These are phyloP conservation scores for Phataginus tricuspis DNA, from an alignment of 2,797 vertebrate species.

Conservation along the genomic window DNA sequence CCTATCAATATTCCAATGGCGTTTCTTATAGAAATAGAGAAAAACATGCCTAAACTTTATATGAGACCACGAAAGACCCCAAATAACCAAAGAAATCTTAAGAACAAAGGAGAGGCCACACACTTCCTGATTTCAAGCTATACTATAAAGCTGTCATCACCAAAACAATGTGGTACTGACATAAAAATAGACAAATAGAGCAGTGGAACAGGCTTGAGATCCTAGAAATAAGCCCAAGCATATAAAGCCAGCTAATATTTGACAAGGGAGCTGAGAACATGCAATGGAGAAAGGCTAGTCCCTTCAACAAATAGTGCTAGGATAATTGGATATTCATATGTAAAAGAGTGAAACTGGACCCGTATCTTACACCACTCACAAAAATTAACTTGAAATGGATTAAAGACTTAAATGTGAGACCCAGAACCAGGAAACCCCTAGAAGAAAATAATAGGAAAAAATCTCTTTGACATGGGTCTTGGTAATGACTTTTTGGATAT, in stretches of 20 bases:
- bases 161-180: not conserved
- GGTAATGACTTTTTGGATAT: not conserved
- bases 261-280: not conserved
- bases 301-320: not conserved
- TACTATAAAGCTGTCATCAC: not conserved
- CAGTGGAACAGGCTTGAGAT: not conserved
- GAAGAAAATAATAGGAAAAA: not conserved
- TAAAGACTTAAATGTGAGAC: not conserved
- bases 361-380: not conserved
- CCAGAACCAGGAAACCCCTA: not conserved
- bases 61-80: not conserved
- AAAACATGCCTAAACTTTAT: not conserved
- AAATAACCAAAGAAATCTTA: not conserved
- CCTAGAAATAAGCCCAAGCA: not conserved
- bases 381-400: not conserved
- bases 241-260: not conserved
- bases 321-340: not conserved
- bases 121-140: not conserved
- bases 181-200: not conserved
- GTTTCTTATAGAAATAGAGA: not conserved
- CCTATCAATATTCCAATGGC: not conserved
- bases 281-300: not conserved
- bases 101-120: not conserved
- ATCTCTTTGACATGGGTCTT: not conserved
- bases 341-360: not conserved